Evolutionary conservation across 2,888 invertebrate genomes (phyloP).

Genomic region (Mythimna impura): DNA sequence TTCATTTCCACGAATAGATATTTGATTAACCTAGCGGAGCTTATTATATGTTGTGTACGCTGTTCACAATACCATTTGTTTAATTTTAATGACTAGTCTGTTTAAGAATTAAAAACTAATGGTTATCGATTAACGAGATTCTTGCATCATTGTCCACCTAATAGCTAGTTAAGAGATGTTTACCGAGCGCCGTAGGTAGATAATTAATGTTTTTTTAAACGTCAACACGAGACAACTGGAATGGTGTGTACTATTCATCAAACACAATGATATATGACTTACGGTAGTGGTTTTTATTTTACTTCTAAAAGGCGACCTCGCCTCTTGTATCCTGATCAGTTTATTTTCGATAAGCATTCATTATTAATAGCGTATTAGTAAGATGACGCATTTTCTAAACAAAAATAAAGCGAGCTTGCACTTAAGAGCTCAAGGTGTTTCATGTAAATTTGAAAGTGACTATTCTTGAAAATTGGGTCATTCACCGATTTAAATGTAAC

Average conservation of each 20-base stretch:
- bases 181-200: constrained; percentile 69
- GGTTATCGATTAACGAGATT: constrained; percentile 65
- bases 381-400: constrained; percentile 13
- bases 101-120: constrained; percentile 63
- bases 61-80: constrained; percentile 58
- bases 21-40: constrained; percentile 29
- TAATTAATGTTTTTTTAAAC: constrained; percentile 77
- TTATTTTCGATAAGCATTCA: constrained; percentile 52
- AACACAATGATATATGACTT: constrained; percentile 67
- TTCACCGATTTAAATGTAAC: no score
- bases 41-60: constrained; percentile 30
- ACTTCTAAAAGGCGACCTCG: constrained; percentile 47
- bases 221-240: constrained; percentile 73
- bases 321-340: constrained; percentile 51
- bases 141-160: constrained; percentile 66
- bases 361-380: constrained; percentile 42
- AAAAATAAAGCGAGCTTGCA: constrained; percentile 14
- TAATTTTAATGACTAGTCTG: constrained; percentile 63
- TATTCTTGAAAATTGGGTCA: no score
- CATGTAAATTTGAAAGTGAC: no score
- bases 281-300: constrained; percentile 57
- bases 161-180: constrained; percentile 71
- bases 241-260: constrained; percentile 72
- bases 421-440: constrained; percentile 1
- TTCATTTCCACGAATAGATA: constrained; percentile 28